Conservation (phyloP, 2,113 vertebrate species). For the Aptenodytes patagonicus region DNA sequence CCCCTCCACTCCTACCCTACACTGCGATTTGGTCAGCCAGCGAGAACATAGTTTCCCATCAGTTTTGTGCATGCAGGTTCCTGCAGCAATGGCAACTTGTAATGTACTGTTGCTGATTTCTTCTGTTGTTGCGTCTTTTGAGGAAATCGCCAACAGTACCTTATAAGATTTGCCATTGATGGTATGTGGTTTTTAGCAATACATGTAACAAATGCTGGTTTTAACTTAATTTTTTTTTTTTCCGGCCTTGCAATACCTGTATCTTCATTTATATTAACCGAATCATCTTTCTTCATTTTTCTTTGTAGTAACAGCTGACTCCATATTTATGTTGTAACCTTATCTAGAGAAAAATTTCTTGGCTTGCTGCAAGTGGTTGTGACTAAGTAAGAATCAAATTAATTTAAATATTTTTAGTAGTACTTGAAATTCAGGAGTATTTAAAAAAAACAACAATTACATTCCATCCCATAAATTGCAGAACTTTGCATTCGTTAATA, state of each 20-base stretch:
- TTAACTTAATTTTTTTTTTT: not conserved
- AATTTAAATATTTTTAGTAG: not conserved
- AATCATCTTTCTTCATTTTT: not conserved
- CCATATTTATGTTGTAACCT: conserved; percentile 36
- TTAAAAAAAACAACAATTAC: not conserved
- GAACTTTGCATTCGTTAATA: not conserved
- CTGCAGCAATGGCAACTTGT: conserved; percentile 32
- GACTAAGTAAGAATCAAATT: not conserved
- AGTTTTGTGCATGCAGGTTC: conserved; percentile 97
- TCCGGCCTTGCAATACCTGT: not conserved
- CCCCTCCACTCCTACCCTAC: conserved; percentile 82
- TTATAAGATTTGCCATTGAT: conserved; percentile 42
- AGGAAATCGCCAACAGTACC: conserved; percentile 77
- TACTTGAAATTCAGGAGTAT: not conserved
- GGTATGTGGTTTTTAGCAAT: conserved; percentile 22
- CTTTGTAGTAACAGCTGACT: conserved; percentile 45
- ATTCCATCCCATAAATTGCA: not conserved
- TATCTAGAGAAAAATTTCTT: not conserved
- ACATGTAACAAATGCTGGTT: conserved; percentile 25
- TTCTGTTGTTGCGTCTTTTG: not conserved
- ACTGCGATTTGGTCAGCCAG: conserved; percentile 89
- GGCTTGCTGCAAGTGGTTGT: not conserved
- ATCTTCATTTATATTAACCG: conserved; percentile 19
- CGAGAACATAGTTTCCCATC: conserved; percentile 90
- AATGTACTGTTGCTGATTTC: conserved; percentile 68